These are phyloP conservation scores for Upupa epops DNA, from an alignment of 2,113 vertebrate species.

Conservation along the genomic window DNA sequence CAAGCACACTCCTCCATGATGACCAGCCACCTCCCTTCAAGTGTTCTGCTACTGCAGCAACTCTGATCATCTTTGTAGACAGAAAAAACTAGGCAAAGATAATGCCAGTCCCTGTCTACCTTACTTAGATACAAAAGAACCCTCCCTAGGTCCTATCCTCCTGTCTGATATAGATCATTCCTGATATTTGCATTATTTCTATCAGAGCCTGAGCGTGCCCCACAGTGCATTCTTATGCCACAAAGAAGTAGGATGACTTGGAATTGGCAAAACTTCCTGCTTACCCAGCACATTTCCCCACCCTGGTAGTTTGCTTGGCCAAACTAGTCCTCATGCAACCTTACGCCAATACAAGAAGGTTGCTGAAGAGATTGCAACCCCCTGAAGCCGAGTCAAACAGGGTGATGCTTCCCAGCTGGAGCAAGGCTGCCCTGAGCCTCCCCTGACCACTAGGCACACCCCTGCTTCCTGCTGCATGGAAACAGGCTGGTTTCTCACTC, in stretches of 20 bases:
- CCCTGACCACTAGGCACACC: neutral
- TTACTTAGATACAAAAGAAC: neutral
- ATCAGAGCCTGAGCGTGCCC: no score
- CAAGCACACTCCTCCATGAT: fast-evolving
- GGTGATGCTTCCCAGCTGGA: neutral
- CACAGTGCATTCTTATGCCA: fast-evolving
- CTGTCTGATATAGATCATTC: neutral
- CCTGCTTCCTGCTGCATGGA: neutral
- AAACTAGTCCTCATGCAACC: neutral
- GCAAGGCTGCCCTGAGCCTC: neutral
- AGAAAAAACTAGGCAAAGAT: neutral
- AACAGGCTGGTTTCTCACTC: neutral
- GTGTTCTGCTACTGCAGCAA: neutral
- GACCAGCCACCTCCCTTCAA: neutral
- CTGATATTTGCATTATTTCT: neutral
- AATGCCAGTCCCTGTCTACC: neutral
- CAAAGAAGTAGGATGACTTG: neutral
- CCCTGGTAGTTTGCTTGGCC: neutral
- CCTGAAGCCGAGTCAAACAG: neutral
- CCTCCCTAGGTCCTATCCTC: neutral
- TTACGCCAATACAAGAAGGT: fast-evolving
- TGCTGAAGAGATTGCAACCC: neutral
- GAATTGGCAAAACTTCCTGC: fast-evolving
- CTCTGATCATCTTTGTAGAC: neutral
- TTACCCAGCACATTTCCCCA: neutral